Base-by-base conservation (phyloP, 2,113 vertebrate species). In the Nasalis larvatus region DNA sequence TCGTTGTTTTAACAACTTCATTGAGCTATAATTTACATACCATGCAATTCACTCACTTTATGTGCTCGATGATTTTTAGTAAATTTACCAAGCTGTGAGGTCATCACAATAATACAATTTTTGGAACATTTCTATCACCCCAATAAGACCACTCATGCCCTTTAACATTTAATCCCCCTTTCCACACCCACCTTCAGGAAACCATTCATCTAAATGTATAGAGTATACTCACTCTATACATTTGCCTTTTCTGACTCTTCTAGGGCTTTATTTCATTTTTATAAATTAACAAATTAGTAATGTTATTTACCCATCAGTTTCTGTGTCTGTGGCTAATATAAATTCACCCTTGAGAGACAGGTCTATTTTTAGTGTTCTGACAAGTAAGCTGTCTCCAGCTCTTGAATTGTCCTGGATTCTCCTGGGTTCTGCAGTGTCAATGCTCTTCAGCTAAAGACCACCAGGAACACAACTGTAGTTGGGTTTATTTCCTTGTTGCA, bases 1-100 rank as follows among this genome's bases (percentile, higher is more conserved):
- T 95, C 76, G 49, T 90, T 58, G 18, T 68, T 78, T 81, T 49
- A 81, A 85, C 71, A 89, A 42, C 78, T 86, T 95, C 71, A 80
- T 74, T 69, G 40, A 94, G 18, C 54, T 78, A n/a, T 97, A 71
- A 63, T 63, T 63, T 63, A 63, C 27, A 63, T 56, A 47, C 40
- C 30, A 49, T n/a, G 23, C 1, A 60, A 32, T 69, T 86, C 21
- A 45, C 21, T 86, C 18, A 47, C 54, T 81, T 69, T 63, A 96
- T 82, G 21, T 52, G 16, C 74, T 86, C 47, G 69, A 52, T 87
- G 69, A 45, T 14, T 80, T 92, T 85, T 76, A 86, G 35, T 54
- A 92, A 85, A 81, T 69, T 81, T 95, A 76, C 7, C 21, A 49
- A 77, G 11, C 76, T 76, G 54, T 8, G 21, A 3, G 60, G 9